Conservation (phyloP, 2,113 vertebrate genomes). For the Sander lucioperca region DNA sequence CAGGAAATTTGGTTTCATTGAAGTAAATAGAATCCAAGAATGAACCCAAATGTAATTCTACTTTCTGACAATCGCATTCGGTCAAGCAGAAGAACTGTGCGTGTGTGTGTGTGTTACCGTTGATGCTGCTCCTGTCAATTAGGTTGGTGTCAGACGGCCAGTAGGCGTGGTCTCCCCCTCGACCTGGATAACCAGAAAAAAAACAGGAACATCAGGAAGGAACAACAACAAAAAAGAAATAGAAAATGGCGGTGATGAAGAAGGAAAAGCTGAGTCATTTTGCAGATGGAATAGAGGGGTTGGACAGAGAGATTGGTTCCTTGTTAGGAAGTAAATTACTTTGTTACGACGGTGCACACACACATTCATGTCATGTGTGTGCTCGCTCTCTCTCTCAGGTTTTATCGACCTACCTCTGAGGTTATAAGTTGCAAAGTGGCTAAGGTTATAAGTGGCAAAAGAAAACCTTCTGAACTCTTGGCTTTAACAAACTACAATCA, state of each 20-base stretch:
- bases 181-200: constrained; percentile 81
- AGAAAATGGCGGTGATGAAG: neutral
- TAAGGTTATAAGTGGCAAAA: no score
- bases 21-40: constrained; percentile 12
- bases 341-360: constrained; percentile 2
- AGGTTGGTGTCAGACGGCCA: constrained; percentile 93
- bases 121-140: constrained; percentile 93
- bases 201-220: constrained; percentile 13
- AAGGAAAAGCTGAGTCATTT: constrained; percentile 3
- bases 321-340: constrained; percentile 35
- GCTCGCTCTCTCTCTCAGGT: no score
- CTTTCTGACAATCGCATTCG: neutral
- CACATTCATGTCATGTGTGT: neutral
- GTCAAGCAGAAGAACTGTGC: constrained; percentile 11
- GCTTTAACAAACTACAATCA: no score
- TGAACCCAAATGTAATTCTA: constrained; percentile 16
- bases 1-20: neutral
- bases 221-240: neutral
- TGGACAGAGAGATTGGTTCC: constrained; percentile 23
- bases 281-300: neutral
- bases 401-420: no score
- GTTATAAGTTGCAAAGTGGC: no score
- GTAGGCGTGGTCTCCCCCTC: constrained; percentile 91
- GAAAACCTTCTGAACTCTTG: no score
- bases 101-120: constrained; percentile 82